Conservation (phyloP, 2,797 vertebrate species). For the Dipus sagitta region DNA sequence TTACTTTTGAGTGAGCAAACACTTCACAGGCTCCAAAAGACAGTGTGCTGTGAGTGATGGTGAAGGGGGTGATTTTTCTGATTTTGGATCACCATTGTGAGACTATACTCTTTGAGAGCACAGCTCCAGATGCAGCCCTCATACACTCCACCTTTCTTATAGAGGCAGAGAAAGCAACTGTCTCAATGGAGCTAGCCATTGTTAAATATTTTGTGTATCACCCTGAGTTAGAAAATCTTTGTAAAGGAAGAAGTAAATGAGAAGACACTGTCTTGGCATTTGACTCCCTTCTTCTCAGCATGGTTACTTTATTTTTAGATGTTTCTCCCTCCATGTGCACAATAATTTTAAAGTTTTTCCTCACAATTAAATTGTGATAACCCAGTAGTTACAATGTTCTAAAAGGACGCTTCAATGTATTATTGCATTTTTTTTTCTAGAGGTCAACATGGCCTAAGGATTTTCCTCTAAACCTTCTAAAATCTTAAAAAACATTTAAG, state of each 20-base stretch:
- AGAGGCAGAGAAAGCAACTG: not conserved
- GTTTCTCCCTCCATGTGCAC: not conserved
- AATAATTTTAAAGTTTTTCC: not conserved
- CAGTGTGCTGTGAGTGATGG: not conserved
- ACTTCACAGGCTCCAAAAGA: not conserved
- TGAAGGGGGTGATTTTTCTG: not conserved
- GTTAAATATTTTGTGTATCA: not conserved
- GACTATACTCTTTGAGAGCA: not conserved
- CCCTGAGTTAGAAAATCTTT: not conserved
- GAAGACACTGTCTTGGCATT: not conserved
- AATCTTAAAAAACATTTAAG: not conserved
- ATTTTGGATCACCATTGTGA: not conserved
- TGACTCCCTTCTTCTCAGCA: constrained; percentile 32
- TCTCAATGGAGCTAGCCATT: not conserved
- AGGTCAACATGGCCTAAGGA: not conserved
- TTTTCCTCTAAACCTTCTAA: not conserved
- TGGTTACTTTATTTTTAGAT: not conserved
- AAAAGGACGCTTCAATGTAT: not conserved
- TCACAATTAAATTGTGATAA: constrained; percentile 21
- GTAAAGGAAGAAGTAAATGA: constrained; percentile 26
- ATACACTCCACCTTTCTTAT: not conserved
- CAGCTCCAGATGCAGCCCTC: not conserved
- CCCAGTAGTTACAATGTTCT: not conserved
- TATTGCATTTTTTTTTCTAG: constrained; percentile 10
- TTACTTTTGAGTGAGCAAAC: not conserved